Percentiles rank a stretch among this genome's conserved stretches.
These are phyloP conservation scores for Sympetrum striolatum DNA, from an alignment of 2,888 invertebrate genomes.

Conservation along the genomic window DNA sequence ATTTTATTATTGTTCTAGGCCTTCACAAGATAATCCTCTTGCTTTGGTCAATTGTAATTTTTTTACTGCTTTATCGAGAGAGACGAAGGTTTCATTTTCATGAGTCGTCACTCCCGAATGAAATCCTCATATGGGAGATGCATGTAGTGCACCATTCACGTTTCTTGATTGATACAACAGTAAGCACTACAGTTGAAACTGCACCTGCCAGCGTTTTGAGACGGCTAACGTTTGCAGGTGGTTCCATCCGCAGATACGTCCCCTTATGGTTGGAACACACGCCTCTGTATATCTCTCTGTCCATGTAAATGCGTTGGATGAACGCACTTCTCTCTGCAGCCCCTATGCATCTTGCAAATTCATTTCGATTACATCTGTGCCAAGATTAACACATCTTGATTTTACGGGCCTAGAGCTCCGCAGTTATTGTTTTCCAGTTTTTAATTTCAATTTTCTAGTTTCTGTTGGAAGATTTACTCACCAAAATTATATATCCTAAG, in stretches of 20 bases:
- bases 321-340: background rate
- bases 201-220: background rate
- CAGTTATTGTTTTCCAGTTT: too few relatives aligned
- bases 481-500: too few relatives aligned
- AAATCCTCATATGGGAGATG: background rate
- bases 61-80: too few relatives aligned
- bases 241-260: background rate
- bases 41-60: too few relatives aligned
- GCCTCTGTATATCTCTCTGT: background rate
- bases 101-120: too few relatives aligned
- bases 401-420: too few relatives aligned
- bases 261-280: background rate
- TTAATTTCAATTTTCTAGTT: too few relatives aligned
- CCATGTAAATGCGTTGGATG: background rate
- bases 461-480: too few relatives aligned
- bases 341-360: background rate
- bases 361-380: background rate
- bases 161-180: background rate
- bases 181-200: background rate
- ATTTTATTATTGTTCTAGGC: too few relatives aligned
- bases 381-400: too few relatives aligned
- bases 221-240: background rate
- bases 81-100: too few relatives aligned
- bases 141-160: background rate
- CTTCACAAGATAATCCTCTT: too few relatives aligned